Evolutionary conservation across 2,888 invertebrate species (phyloP), one percentile per base, ranked within the genome.

Genomic region (Cephalotes varians): DNA sequence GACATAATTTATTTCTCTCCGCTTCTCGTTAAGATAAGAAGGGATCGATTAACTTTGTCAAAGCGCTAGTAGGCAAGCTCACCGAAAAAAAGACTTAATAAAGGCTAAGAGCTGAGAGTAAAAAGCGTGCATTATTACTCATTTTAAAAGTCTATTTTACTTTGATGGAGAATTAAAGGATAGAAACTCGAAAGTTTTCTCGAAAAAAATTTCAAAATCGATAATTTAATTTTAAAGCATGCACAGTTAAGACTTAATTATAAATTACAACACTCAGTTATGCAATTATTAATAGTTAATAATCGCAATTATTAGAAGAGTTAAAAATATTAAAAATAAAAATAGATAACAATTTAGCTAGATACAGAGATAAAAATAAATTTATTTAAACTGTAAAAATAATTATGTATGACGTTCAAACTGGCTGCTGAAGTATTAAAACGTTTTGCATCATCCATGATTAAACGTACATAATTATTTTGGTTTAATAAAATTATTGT

Each of bases 1-100:
- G 28, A 64, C 62, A 60, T 82, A 82, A 84, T 84, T 82, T 84
- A 84, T 84, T 84, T 84, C 84, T 82, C 76, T 82, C 65, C 44
- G 82, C 71, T 72, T 64, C 82, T 77, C 51, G 71, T 84, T 82
- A 84, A 82, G 31, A 51, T 71, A 56, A 84, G 54, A 64, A 37
- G 6, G 21, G 62, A 54, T 31, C 82, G 73, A 84, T 77, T 84
- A 84, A 77, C 76, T 76, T 72, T 65, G 74, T 71, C 82, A 73
- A 64, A 65, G 65, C 37, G 64, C n/a, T n/a, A n/a, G n/a, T n/a
- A n/a, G n/a, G 9, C 31, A 56, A 77, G 31, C 44, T 76, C 21
- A 10, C 18, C 72, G 21, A 77, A 77, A 76, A 34, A 60, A 51
- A 67, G 51, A 28, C 15, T 28, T 21, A 10, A 51, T 37, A n/a